These are phyloP conservation scores for Asarcornis scutulata DNA, from an alignment of 2,113 vertebrate genomes.

Conservation along the genomic window DNA sequence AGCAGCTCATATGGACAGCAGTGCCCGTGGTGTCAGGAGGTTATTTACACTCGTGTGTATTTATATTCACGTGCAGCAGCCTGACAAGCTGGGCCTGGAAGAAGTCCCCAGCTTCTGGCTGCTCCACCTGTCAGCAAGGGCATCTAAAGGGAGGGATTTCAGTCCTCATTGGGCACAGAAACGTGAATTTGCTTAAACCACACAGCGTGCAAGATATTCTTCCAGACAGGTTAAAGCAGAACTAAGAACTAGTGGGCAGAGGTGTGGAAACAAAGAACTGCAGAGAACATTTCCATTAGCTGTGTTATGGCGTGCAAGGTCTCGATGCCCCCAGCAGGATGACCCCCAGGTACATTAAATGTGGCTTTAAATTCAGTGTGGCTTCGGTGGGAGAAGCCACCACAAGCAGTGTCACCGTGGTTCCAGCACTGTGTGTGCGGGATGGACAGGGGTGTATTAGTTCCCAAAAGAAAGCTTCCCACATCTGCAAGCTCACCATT, in stretches of 20 bases:
- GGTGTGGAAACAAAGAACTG: neutral
- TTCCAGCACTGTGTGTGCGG: neutral
- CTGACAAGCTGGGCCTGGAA: neutral
- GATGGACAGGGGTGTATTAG: neutral
- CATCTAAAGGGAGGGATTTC: constrained; percentile 7
- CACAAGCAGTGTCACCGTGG: neutral
- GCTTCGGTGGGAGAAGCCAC: neutral
- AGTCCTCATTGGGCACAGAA: neutral
- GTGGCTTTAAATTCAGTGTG: neutral
- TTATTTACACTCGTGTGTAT: neutral
- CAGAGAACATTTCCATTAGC: neutral
- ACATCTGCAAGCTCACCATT: neutral
- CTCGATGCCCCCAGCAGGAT: neutral
- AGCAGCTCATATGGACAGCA: neutral
- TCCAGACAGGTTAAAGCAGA: neutral
- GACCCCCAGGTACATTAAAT: neutral
- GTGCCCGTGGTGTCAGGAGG: neutral
- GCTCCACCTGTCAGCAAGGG: constrained; percentile 13
- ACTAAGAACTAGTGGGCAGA: neutral
- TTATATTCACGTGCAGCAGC: neutral
- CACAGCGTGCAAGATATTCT: neutral
- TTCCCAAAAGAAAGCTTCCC: neutral
- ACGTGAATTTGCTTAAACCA: neutral
- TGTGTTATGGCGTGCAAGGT: neutral
- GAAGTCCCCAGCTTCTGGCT: neutral